A percentile compares a stretch with the other conserved stretches of the same genome.
These are phyloP conservation scores for Galerucella calmariensis DNA, from an alignment of 2,888 invertebrate species.

Conservation along the genomic window DNA sequence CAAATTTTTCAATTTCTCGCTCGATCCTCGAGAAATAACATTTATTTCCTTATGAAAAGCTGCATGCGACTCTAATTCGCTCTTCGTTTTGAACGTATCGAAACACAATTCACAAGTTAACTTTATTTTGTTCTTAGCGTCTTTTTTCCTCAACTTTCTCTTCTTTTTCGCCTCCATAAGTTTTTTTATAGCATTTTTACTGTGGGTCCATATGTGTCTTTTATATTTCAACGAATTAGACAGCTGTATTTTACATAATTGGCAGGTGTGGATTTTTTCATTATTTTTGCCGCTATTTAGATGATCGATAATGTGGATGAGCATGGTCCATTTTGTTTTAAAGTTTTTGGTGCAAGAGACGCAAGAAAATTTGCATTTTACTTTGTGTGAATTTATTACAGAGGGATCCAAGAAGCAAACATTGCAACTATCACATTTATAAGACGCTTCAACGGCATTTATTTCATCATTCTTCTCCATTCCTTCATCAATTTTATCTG, in stretches of 20 bases:
- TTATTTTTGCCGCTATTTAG: slow-evolving; percentile 21
- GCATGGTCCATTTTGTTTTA: slow-evolving; percentile 31
- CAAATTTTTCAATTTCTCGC: too few species aligned
- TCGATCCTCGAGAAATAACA: neutral
- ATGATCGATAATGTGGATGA: slow-evolving; percentile 37
- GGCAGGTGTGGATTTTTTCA: neutral
- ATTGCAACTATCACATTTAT: slow-evolving; percentile 9
- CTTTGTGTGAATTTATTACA: neutral
- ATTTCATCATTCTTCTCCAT: neutral
- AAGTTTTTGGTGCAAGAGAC: slow-evolving; percentile 26
- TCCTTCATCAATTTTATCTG: neutral
- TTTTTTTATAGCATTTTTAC: slow-evolving; percentile 7
- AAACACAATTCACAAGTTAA: slow-evolving; percentile 48
- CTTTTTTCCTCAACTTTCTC: neutral
- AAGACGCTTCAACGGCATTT: neutral
- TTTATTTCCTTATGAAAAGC: slow-evolving; percentile 44
- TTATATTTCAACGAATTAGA: neutral
- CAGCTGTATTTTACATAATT: neutral
- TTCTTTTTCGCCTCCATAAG: neutral
- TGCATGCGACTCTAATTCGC: slow-evolving; percentile 45
- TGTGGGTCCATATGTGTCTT: slow-evolving; percentile 11
- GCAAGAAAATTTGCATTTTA: slow-evolving; percentile 34
- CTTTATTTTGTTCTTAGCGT: neutral
- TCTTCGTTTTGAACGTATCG: slow-evolving; percentile 43
- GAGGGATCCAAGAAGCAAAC: neutral